Base-by-base conservation (phyloP, 2,888 invertebrate species). In the Idaea dimidiata region DNA sequence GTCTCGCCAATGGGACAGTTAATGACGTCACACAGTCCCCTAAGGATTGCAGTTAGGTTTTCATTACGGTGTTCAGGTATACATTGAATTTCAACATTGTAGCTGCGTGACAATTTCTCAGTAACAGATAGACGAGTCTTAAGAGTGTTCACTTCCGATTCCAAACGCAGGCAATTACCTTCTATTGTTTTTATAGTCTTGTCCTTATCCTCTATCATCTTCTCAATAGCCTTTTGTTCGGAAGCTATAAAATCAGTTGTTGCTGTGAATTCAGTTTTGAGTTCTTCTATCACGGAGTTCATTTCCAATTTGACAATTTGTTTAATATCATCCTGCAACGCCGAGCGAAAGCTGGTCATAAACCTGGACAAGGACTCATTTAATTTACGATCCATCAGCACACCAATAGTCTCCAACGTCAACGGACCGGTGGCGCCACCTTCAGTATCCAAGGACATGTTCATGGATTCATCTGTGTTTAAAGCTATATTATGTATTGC, bases 221-320 rank as follows among this genome's bases (percentile, higher is more conserved):
- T 16, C 17, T 61, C 64, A 8, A 68, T 16, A n/a, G 64, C 64
- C 0, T 16, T 53, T 56, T 68, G 68, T 57, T 66, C 66, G 7
- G 0, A 7, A 0, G 8, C 32, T 6, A 70, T n/a, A n/a, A 63
- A 68, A 31, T 70, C 68, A 0, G 70, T 68, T 0, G 66, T 68
- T 14, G 53, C 8, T 0, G 65, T 58, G 14, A 65, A 65, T 16
- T 62, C 65, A 18, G n/a, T n/a, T 17, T 62, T 58, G 0, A 64
- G 7, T 6, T n/a, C 5, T 0, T 60, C 24, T 0, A 62, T 14
- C 10, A 57, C 43, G 2, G 2, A 14, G 4, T 33, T 31, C 18
- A 61, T 54, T 31, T 61, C 61, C 1, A n/a, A 57, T 4, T 24
- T 8, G 1, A 62, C 62, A 53, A 32, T 43, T n/a, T 31, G 57